Conservation (phyloP, 2,113 vertebrate species). For the Amazona vittata region DNA sequence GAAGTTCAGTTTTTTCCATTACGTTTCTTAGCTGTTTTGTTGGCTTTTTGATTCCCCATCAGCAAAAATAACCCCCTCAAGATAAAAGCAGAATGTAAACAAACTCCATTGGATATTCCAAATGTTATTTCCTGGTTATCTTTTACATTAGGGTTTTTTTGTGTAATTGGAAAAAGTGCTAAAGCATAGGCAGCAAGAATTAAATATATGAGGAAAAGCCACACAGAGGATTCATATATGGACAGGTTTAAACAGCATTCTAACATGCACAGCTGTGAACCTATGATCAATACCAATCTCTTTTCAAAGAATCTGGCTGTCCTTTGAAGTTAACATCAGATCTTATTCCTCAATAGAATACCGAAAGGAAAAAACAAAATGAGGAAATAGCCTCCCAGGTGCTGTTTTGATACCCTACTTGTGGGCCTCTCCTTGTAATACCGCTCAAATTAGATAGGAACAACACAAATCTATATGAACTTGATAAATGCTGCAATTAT, state of each 20-base stretch:
- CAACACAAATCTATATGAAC: conserved; percentile 38
- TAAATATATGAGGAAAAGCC: not conserved
- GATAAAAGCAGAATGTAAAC: not conserved
- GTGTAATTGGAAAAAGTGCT: not conserved
- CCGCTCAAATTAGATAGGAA: conserved; percentile 8
- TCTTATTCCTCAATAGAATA: not conserved
- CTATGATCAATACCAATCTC: conserved; percentile 36
- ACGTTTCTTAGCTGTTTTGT: not conserved
- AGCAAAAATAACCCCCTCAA: not conserved
- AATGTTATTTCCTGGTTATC: not conserved
- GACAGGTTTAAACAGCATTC: not conserved
- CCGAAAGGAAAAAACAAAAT: not conserved
- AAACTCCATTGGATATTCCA: not conserved
- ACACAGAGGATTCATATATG: not conserved
- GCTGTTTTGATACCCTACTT: conserved; percentile 14
- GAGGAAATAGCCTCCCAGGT: conserved; percentile 14
- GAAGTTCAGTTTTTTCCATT: not conserved
- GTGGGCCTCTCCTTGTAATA: not conserved
- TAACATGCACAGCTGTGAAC: not conserved
- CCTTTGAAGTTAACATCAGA: conserved; percentile 43
- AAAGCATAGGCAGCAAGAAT: not conserved
- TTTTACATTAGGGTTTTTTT: not conserved
- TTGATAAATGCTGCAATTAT: conserved; percentile 51
- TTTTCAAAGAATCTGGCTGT: conserved; percentile 36
- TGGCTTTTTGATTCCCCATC: not conserved